phyloP scores from a whole-genome alignment of 2,797 vertebrate species.

The Tenualosa thibaudeaui region DNA sequence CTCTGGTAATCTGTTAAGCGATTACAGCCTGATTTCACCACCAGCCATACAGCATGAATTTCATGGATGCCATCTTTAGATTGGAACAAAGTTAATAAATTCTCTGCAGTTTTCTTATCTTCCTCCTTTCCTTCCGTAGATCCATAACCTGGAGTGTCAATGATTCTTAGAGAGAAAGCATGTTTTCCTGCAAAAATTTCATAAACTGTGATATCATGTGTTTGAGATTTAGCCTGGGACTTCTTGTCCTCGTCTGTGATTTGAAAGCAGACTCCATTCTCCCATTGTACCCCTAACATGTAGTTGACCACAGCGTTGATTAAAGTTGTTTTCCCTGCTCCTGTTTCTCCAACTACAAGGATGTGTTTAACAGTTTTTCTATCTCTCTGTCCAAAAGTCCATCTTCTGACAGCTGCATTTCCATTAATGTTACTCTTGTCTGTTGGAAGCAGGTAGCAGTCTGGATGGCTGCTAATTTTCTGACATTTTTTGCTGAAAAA shows the following conservation, averaged over 20 bases:
- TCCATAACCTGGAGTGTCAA: conserved; percentile 56
- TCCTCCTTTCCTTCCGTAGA: too few species aligned
- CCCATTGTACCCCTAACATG: conserved; percentile 38
- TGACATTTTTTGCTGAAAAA: too few species aligned
- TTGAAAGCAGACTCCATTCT: conserved; percentile 32
- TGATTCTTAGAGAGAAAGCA: conserved; percentile 51
- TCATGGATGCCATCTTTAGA: conserved; percentile 31
- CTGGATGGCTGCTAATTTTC: neutral
- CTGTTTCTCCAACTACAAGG: conserved; percentile 49
- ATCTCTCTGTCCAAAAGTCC: conserved; percentile 39
- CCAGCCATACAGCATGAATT: conserved; percentile 48
- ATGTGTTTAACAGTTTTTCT: too few species aligned
- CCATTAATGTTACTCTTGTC: neutral
- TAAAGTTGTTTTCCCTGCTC: conserved; percentile 46
- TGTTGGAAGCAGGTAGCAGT: neutral
- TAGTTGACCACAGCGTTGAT: conserved; percentile 47
- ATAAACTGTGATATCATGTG: conserved; percentile 39
- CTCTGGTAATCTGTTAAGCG: conserved; percentile 8
- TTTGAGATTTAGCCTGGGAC: conserved; percentile 31
- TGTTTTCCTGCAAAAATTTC: conserved; percentile 31
- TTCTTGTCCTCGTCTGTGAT: conserved; percentile 16
- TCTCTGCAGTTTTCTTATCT: conserved; percentile 34
- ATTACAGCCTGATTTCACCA: conserved; percentile 26
- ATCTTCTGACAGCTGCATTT: conserved; percentile 25
- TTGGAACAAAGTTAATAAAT: too few species aligned